Evolutionary conservation across 64 coral and sea anemone genomes (phyloP), one percentile per base, ranked within the genome.

Genomic region (Platygyra sinensis): DNA sequence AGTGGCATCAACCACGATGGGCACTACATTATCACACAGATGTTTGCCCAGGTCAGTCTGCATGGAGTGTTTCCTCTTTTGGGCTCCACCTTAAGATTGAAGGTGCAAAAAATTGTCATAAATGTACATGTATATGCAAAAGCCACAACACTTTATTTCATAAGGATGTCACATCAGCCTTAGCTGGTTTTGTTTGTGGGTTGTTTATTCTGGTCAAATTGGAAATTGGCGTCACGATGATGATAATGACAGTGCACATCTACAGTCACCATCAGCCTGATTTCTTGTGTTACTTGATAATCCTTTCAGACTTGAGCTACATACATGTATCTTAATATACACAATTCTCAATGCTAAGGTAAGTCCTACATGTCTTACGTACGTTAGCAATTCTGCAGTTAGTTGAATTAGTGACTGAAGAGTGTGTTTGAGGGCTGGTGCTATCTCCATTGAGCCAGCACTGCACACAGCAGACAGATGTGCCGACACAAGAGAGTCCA

Each of bases 361-460:
- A 46, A 46, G 42, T 46, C 42, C 42, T 46, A n/a, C n/a, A n/a
- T n/a, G n/a, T n/a, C n/a, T n/a, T n/a, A 91, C 97, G 93, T 74
- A 99, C 97, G 86, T 77, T 54, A 96, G 36, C 39, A 99, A 64
- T 31, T 93, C 91, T 24, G 91, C 87, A 86, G 90, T 82, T 50
- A 99, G 97, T 18, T 95, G 97, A 20, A 95, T 77, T 9, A 99
- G 83, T 33, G 94, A 91, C 18, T 91, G 90, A 42, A 95, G 87
- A 51, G 91, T 93, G 72, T 99, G 97, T 64, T 93, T 93, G 9
- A 99, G 72, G 14, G 93, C 94, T 69, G 97, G 81, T 38, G 88
- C 97, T 28, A 95, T 87, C 20, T 93, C 91, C 75, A 93, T 88
- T 9, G 94, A 78, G 65, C 82, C 86, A 65, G 75, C 93, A 46